These are phyloP conservation scores for Lophochroa leadbeateri DNA, from an alignment of 2,113 vertebrate genomes.

Conservation along the genomic window DNA sequence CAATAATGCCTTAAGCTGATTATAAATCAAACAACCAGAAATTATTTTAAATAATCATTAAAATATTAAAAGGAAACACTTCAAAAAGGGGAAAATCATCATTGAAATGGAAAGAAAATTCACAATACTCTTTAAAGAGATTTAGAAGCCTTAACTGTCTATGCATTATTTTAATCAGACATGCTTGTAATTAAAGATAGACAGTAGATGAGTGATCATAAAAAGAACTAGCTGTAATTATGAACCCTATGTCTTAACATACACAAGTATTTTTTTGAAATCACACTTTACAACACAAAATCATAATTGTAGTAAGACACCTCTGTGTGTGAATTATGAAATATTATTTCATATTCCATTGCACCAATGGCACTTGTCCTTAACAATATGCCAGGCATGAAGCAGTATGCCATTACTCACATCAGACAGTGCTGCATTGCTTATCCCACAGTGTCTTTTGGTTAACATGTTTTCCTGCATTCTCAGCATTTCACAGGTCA, in stretches of 20 bases:
- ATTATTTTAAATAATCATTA: not conserved
- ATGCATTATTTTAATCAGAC: not conserved
- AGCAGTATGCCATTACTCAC: not conserved
- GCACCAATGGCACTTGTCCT: not conserved
- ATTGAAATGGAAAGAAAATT: not conserved
- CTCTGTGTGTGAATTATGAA: not conserved
- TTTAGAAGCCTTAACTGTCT: not conserved
- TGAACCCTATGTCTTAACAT: not conserved
- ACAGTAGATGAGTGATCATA: not conserved
- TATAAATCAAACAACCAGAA: not conserved
- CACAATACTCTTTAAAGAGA: not conserved
- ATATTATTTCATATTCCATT: slow-evolving; percentile 11
- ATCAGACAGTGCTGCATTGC: not conserved
- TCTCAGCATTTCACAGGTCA: not conserved
- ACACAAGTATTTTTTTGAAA: not conserved
- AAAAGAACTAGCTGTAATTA: not conserved
- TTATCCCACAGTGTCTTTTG: not conserved
- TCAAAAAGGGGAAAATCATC: not conserved
- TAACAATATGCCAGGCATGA: not conserved
- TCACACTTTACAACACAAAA: not conserved
- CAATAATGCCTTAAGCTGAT: not conserved
- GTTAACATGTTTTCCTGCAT: not conserved
- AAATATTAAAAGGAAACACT: not conserved
- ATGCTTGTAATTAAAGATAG: not conserved
- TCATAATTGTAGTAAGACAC: not conserved